A percentile compares a stretch with the other conserved stretches of the same genome.
These are phyloP conservation scores for Clusia tigrina DNA, from an alignment of 2,888 invertebrate species.

Conservation along the genomic window DNA sequence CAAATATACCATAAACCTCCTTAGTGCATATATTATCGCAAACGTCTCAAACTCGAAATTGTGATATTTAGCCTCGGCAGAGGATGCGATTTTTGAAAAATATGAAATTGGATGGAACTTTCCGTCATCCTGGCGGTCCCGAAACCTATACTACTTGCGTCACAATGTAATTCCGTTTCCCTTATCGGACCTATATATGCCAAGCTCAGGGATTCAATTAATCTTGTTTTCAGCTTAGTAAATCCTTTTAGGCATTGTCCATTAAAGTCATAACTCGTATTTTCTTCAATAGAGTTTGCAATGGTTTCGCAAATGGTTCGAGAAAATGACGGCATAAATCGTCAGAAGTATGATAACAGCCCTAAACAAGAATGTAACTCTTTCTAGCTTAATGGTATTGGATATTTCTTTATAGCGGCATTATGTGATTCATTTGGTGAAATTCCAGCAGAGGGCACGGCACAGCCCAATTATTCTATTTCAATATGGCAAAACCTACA, in stretches of 20 bases:
- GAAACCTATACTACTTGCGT: conserved; percentile 18
- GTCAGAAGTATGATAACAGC: conserved; percentile 22
- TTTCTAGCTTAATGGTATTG: conserved; percentile 6
- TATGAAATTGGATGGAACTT: conserved; percentile 21
- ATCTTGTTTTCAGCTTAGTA: background rate
- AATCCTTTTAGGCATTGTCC: background rate
- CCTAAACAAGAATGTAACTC: conserved; percentile 24
- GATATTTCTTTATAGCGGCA: background rate
- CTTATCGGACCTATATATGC: background rate
- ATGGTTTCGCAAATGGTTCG: conserved; percentile 15
- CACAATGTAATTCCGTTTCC: background rate
- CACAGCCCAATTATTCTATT: conserved; percentile 22
- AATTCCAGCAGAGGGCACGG: background rate
- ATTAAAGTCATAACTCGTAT: conserved; percentile 6
- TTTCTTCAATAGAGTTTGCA: conserved; percentile 17
- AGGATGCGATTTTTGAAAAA: conserved; percentile 6
- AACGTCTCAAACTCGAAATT: conserved; percentile 53
- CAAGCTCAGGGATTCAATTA: background rate
- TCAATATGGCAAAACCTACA: conserved; percentile 12
- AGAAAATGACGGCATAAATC: conserved; percentile 21
- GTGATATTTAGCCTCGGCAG: conserved; percentile 39
- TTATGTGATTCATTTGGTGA: conserved; percentile 4
- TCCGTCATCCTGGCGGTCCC: conserved; percentile 16
- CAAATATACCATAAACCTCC: conserved; percentile 21
- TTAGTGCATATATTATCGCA: conserved; percentile 30